Base-by-base conservation (phyloP, 2,113 vertebrate species). In the Nothocercus nigrocapillus region DNA sequence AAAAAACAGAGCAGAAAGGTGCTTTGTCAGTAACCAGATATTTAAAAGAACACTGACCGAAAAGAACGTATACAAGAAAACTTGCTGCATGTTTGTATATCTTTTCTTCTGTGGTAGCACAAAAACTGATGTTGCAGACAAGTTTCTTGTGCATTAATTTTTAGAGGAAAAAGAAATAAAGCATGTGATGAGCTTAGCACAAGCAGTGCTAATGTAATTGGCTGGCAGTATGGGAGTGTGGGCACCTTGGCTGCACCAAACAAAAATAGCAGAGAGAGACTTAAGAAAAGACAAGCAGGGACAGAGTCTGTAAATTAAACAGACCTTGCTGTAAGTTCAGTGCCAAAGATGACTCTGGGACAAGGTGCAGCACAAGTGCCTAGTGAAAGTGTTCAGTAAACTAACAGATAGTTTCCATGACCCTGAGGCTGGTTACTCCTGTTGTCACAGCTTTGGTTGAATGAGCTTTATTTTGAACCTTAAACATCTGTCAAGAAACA, bases 401-500 rank as follows among this genome's bases (percentile, higher is more conserved):
- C 15, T 44, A 70, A 36, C 45, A 68, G 34, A 34, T 58, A 45
- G 40, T 36, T 95, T 85, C n/a, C 17, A 7, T 75, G 63, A 67
- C 79, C 86, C 49, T 64, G 45, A 95, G 34, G 45, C 53, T 75
- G 25, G 14, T 84, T 92, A 56, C 32, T 87, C 32, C 22, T 76
- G 19, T 54, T 84, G 56, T 87, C 54, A 40, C n/a, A 79, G 64
- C 13, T 95, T 85, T 89, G 56, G 47, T 83, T 81, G 90, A 96
- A 73, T 19, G 9, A 42, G 19, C 38, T 94, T 93, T 91, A 22
- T 91, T 95, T 93, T 85, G 58, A 45, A 49, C 67, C 28, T 83
- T 62, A 81, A 67, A 21, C 36, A 63, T 80, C 72, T 90, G 78
- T 24, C 54, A 75, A 51, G 82, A 85, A 95, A 88, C 67, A 77